phyloP scores from a whole-genome alignment of 2,888 invertebrate species.

The Apamea anceps region DNA sequence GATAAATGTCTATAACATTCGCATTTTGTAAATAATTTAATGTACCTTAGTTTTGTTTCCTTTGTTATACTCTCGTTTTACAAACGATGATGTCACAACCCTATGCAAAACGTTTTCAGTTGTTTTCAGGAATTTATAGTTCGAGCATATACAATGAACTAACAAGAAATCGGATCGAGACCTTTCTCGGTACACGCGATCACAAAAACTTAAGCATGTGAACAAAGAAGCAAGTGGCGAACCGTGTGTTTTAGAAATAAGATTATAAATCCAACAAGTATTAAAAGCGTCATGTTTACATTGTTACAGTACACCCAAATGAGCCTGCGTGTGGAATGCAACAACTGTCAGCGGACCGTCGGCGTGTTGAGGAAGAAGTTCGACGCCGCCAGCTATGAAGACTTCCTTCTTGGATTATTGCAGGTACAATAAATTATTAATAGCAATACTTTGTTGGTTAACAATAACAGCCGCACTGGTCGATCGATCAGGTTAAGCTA shows the following conservation, averaged over 20 bases:
- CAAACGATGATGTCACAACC: background rate
- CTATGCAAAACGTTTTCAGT: background rate
- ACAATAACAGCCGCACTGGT: too few relatives aligned
- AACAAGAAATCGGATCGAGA: background rate
- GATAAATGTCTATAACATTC: slow-evolving; percentile 6
- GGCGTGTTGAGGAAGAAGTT: slow-evolving; percentile 89
- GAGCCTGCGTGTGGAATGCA: slow-evolving; percentile 74
- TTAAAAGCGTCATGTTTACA: background rate
- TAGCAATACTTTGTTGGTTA: background rate
- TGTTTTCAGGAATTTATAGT: background rate
- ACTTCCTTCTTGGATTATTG: slow-evolving; percentile 89
- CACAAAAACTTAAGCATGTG: background rate
- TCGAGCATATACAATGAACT: background rate
- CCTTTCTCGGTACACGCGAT: background rate
- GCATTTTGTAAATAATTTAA: background rate
- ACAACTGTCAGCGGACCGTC: slow-evolving; percentile 89
- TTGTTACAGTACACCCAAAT: slow-evolving; percentile 75
- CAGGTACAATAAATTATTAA: slow-evolving; percentile 80
- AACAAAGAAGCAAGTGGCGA: too few relatives aligned
- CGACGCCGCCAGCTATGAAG: slow-evolving; percentile 88
- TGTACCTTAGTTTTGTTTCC: background rate
- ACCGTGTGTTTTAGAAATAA: background rate
- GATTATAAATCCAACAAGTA: background rate
- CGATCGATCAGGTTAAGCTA: too few relatives aligned
- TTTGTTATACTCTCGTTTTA: background rate